Conservation (phyloP, 2,888 invertebrate genomes). For the Monopis laevigella region DNA sequence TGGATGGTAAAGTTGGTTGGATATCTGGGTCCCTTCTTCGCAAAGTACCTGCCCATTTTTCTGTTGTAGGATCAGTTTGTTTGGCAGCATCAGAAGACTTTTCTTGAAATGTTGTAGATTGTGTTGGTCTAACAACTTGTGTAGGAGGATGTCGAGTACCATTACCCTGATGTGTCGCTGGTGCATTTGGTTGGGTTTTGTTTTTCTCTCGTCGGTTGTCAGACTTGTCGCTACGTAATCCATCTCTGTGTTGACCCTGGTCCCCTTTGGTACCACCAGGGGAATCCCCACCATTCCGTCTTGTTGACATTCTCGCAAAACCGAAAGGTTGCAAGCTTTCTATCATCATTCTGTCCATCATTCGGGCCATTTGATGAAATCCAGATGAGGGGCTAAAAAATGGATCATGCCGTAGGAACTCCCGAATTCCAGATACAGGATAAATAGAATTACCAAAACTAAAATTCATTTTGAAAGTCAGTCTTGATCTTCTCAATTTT, state of each 20-base stretch:
- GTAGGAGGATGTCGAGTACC: conserved; percentile 55
- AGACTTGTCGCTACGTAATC: conserved; percentile 37
- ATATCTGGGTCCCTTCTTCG: conserved; percentile 72
- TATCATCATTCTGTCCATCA: conserved; percentile 78
- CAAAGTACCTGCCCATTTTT: conserved; percentile 76
- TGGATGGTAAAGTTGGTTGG: conserved; percentile 72
- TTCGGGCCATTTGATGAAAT: conserved; percentile 75
- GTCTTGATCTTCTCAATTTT: conserved; percentile 24
- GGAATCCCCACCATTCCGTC: conserved; percentile 30
- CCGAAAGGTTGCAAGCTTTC: conserved; percentile 74
- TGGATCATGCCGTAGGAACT: conserved; percentile 43
- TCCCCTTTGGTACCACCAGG: conserved; percentile 22
- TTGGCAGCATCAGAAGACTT: conserved; percentile 37
- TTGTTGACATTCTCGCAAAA: conserved; percentile 70
- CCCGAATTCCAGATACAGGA: conserved; percentile 41
- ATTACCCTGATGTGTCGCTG: conserved; percentile 32
- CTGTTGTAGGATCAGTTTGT: conserved; percentile 56
- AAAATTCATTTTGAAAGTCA: conserved; percentile 52
- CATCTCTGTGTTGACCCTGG: conserved; percentile 37
- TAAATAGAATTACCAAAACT: conserved; percentile 48
- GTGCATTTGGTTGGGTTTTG: conserved; percentile 24
- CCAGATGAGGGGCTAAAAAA: conserved; percentile 63
- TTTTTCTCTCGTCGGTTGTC: conserved; percentile 34
- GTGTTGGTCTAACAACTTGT: conserved; percentile 55
- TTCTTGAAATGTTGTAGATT: conserved; percentile 32